Conservation (phyloP, 2,797 vertebrate species). For the Enteromius treurensis region DNA sequence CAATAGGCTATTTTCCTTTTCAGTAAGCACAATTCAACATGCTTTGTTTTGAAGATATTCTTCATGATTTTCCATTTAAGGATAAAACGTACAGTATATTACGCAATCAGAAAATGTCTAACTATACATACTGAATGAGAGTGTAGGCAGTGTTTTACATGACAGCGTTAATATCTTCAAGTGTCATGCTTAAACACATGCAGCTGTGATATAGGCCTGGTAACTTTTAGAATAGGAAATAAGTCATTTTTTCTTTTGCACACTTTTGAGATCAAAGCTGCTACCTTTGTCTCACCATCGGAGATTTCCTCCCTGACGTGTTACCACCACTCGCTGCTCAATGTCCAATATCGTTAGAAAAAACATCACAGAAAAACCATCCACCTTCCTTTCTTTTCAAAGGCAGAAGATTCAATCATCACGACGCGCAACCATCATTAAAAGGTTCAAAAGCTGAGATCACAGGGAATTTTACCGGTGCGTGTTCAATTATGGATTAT, state of each 20-base stretch:
- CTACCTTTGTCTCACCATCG: not conserved
- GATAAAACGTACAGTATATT: not conserved
- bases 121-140: not conserved
- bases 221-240: not conserved
- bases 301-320: not conserved
- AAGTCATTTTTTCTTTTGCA: not conserved
- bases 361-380: slow-evolving; percentile 7
- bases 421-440: slow-evolving; percentile 18
- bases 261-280: slow-evolving; percentile 3
- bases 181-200: not conserved
- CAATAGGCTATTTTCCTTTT: too few relatives aligned
- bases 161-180: not conserved
- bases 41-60: too few relatives aligned
- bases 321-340: not conserved
- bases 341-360: slow-evolving; percentile 5
- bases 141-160: not conserved
- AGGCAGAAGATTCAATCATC: slow-evolving; percentile 41
- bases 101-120: not conserved
- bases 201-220: not conserved
- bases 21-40: too few relatives aligned
- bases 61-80: too few relatives aligned
- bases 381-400: slow-evolving; percentile 10
- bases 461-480: slow-evolving; percentile 56
- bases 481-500: slow-evolving; percentile 64
- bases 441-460: slow-evolving; percentile 31